Base-by-base conservation (phyloP, 2,888 invertebrate species). In the Macrosoma leucophasiata region DNA sequence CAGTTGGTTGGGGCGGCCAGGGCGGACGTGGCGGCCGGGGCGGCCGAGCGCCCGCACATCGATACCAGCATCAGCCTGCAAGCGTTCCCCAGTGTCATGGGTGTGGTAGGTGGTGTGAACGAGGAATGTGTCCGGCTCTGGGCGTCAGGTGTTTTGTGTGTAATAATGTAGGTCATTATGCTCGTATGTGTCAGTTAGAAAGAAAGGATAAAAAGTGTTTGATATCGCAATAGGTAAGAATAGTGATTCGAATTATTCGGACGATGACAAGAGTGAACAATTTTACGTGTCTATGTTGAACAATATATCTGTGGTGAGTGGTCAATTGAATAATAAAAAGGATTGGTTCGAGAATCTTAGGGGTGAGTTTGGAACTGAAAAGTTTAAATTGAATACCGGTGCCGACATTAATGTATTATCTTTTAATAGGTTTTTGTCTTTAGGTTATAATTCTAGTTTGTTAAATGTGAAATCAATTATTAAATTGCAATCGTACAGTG, bases 261-360 rank as follows among this genome's bases (percentile, higher is more conserved):
- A n/a, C n/a, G n/a, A n/a, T n/a, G n/a, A n/a, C n/a, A n/a, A n/a
- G n/a, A n/a, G n/a, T n/a, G n/a, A n/a, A n/a, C n/a, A n/a, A n/a
- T n/a, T n/a, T n/a, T n/a, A n/a, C n/a, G n/a, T n/a, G n/a, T n/a
- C n/a, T n/a, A n/a, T n/a, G n/a, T n/a, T n/a, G n/a, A n/a, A n/a
- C n/a, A n/a, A n/a, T n/a, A n/a, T n/a, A n/a, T n/a, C n/a, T n/a
- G n/a, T n/a, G n/a, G n/a, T n/a, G n/a, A n/a, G n/a, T n/a, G n/a
- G n/a, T n/a, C n/a, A n/a, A n/a, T n/a, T n/a, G n/a, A n/a, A n/a
- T n/a, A n/a, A n/a, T n/a, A n/a, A n/a, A n/a, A n/a, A 33, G 6
- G 41, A 47, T 23, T 47, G 45, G 27, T 27, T 12, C 15, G 27
- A 27, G 27, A 27, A 9, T 8, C 27, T 27, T n/a, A n/a, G n/a